Evolutionary conservation across 2,888 invertebrate species (phyloP), one percentile per base, ranked within the genome.

Genomic region (Autographa pulchrina): DNA sequence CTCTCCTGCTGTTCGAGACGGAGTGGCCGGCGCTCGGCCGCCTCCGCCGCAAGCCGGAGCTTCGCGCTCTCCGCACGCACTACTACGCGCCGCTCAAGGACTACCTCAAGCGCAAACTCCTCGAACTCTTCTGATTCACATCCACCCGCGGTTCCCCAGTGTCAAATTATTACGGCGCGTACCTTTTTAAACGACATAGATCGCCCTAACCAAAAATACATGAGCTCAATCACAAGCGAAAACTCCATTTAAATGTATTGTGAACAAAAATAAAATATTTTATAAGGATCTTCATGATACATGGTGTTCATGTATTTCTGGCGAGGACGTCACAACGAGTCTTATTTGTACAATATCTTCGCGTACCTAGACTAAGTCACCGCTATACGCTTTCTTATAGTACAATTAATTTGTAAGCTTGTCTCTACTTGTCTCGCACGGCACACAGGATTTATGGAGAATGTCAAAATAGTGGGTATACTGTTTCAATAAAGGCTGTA

Each of bases 11-110:
- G 69, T 96, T 98, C 92, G 98, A 98, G 92, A 97, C 98, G 20
- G 98, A 98, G 91, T 97, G 97, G 89, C 96, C 97, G 68, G 90
- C 97, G 0, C 96, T 98, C 82, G 96, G 97, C 71, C 96, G 96
- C 48, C 92, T 98, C 74, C 96, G 97, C 74, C 97, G 97, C 87
- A 96, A 97, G 88, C 98, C 98, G 38, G 98, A 98, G 94, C 97
- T 98, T 93, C 89, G 97, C 52, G 96, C 97, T 63, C 96, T 98
- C 70, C 96, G 97, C 75, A 97, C 97, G 84, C 98, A 98, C 87
- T 98, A 98, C 93, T 98, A 98, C 93, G 97, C 97, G 86, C 98
- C 98, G 32, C 95, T 98, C 70, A 98, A 98, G 92, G 97, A 98
- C 88, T 98, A 97, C 92, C 92, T 98, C 82, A 96, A 96, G 87